Percentiles rank a stretch among this genome's conserved stretches.
These are phyloP conservation scores for Hirtodrosophila histrioides DNA, from an alignment of 2,888 invertebrate species.

Conservation along the genomic window DNA sequence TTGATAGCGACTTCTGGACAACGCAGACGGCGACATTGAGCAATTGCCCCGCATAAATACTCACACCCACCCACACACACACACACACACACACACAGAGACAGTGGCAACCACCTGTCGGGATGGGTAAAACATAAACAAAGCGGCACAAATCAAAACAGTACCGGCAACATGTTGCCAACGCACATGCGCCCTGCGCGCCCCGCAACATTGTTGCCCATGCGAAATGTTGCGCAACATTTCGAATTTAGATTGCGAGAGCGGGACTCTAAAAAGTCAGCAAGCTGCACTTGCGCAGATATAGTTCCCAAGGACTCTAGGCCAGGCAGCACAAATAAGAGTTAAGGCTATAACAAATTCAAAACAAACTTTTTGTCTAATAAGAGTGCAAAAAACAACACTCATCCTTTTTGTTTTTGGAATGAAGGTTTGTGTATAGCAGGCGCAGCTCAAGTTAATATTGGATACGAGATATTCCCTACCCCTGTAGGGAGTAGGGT, in stretches of 20 bases:
- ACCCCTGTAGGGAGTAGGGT: too few relatives aligned
- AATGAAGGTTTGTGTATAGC: too few relatives aligned
- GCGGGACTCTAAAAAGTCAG: neutral
- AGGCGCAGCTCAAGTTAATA: too few relatives aligned
- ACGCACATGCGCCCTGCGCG: conserved; percentile 37
- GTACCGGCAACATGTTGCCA: conserved; percentile 50
- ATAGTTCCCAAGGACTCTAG: too few relatives aligned
- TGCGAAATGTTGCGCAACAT: conserved; percentile 40
- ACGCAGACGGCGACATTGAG: conserved; percentile 59
- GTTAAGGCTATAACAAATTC: too few relatives aligned
- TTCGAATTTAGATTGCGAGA: conserved; percentile 39
- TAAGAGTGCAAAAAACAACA: too few relatives aligned
- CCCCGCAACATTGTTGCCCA: conserved; percentile 49
- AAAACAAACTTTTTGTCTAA: too few relatives aligned
- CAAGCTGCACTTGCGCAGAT: conserved; percentile 55
- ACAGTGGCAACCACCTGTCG: conserved; percentile 64
- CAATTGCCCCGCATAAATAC: conserved; percentile 76
- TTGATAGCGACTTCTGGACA: conserved; percentile 45
- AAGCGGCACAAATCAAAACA: conserved; percentile 44
- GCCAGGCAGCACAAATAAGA: too few relatives aligned
- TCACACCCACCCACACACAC: conserved; percentile 29
- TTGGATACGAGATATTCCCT: too few relatives aligned
- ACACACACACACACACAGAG: conserved; percentile 14
- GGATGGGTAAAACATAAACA: conserved; percentile 61
- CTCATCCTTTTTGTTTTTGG: too few relatives aligned